Conservation (phyloP, 2,797 vertebrate genomes). For the Megaceryle alcyon region DNA sequence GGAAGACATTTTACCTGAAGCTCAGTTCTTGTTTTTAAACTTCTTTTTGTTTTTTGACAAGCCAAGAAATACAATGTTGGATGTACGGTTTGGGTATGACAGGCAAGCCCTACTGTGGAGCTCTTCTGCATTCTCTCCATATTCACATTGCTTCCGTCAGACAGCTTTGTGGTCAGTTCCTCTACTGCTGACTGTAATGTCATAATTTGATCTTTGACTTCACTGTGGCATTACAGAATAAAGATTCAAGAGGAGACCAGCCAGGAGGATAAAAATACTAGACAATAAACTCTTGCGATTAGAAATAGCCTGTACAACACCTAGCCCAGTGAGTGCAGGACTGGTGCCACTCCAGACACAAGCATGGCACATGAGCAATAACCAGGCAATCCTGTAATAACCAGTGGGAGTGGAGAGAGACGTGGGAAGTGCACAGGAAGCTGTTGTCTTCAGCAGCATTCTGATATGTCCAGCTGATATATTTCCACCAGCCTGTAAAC, state of each 20-base stretch:
- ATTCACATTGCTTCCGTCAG: not conserved
- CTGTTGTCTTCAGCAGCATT: not conserved
- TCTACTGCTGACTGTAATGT: not conserved
- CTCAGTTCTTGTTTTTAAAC: not conserved
- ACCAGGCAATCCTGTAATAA: not conserved
- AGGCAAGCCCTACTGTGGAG: not conserved
- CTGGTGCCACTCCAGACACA: not conserved
- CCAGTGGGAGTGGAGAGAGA: not conserved
- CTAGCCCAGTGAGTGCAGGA: not conserved
- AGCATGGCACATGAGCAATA: accelerated
- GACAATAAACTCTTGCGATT: not conserved
- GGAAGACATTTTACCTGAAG: not conserved
- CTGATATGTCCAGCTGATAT: not conserved
- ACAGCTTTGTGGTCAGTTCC: not conserved
- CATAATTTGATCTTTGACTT: not conserved
- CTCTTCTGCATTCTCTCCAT: not conserved
- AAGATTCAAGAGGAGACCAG: not conserved
- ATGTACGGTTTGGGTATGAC: not conserved
- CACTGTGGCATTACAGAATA: not conserved
- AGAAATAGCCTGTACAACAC: not conserved
- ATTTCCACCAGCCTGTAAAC: not conserved
- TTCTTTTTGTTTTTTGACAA: not conserved
- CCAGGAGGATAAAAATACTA: not conserved
- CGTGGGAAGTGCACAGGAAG: not conserved
- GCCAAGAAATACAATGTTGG: not conserved